phyloP scores from a whole-genome alignment of 2,113 vertebrate species.

The Ranitomeya imitator region DNA sequence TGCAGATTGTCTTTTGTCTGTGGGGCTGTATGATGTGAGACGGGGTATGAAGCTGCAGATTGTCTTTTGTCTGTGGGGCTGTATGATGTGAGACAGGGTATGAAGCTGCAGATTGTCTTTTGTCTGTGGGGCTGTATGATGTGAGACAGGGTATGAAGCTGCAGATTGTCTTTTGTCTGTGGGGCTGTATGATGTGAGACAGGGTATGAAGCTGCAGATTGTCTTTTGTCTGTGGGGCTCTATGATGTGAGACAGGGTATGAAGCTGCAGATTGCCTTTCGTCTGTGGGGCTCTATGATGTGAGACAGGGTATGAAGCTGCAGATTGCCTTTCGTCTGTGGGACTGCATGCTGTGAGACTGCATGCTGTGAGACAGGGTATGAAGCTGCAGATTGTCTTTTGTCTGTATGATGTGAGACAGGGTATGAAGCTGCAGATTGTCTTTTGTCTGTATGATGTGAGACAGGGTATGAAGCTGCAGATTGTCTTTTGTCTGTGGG shows the following conservation, averaged over 20 bases:
- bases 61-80: neutral
- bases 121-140: neutral
- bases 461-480: no score
- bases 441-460: no score
- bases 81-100: neutral
- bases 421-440: no score
- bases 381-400: no score
- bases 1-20: neutral
- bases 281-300: no score
- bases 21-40: neutral
- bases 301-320: no score
- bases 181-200: neutral
- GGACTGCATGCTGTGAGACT: neutral
- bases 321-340: no score
- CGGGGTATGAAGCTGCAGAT: neutral
- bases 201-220: no score
- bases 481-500: no score
- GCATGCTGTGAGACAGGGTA: neutral
- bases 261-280: no score
- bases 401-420: no score
- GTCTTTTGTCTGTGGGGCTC: no score
- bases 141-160: neutral
- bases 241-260: neutral
- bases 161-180: neutral
- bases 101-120: neutral